phyloP scores from a whole-genome alignment of 2,888 invertebrate genomes.

The Geotrupes spiniger region DNA sequence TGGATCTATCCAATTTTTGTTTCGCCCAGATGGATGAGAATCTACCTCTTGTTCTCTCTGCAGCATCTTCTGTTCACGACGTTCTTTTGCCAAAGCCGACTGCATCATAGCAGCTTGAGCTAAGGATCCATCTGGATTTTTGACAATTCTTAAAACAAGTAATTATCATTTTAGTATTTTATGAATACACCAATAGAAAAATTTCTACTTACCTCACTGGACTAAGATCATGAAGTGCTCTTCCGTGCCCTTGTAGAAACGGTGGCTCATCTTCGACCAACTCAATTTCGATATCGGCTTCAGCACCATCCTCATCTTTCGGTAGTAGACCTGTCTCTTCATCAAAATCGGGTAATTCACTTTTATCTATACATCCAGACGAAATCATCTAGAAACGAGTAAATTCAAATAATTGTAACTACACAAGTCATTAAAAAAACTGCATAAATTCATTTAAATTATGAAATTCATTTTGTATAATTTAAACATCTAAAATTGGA shows the following conservation, averaged over 20 bases:
- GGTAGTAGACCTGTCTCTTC: slow-evolving; percentile 91
- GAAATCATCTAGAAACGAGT: slow-evolving; percentile 16
- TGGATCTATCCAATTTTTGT: slow-evolving; percentile 97
- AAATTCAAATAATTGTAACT: background rate
- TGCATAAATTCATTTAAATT: slow-evolving; percentile 8
- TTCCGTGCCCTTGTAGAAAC: slow-evolving; percentile 90
- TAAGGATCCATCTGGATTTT: slow-evolving; percentile 98
- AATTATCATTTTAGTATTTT: no score
- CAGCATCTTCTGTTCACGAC: slow-evolving; percentile 94
- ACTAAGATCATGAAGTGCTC: slow-evolving; percentile 87
- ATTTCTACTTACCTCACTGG: slow-evolving; percentile 62
- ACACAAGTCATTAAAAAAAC: no score
- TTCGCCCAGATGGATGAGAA: slow-evolving; percentile 74
- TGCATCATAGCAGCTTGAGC: slow-evolving; percentile 99
- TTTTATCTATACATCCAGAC: slow-evolving; percentile 83
- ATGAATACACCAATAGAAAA: slow-evolving; percentile 3
- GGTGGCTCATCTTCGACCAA: slow-evolving; percentile 98
- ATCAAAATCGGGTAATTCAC: slow-evolving; percentile 96
- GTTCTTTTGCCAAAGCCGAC: slow-evolving; percentile 94
- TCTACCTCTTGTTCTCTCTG: slow-evolving; percentile 92
- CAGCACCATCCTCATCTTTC: slow-evolving; percentile 88
- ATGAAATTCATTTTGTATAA: slow-evolving; percentile 6
- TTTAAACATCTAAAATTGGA: background rate
- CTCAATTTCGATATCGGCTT: slow-evolving; percentile 98
- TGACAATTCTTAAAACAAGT: slow-evolving; percentile 69